A percentile compares a stretch with the other conserved stretches of the same genome.
Conservation (phyloP, 2,888 invertebrate genomes). For the Parascotia fuliginaria region DNA sequence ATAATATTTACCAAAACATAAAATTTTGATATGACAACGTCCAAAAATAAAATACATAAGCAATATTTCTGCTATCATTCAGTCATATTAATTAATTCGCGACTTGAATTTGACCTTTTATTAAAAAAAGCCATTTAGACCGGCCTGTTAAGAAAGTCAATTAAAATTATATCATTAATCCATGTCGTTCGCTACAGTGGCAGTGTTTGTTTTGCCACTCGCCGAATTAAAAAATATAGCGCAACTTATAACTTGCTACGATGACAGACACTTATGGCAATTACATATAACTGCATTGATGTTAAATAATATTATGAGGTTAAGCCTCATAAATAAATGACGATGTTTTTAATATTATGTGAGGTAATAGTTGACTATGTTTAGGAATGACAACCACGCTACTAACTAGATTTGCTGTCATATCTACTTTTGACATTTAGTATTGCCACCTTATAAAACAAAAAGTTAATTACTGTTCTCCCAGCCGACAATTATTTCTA, state of each 20-base stretch:
- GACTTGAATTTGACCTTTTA: slow-evolving; percentile 7
- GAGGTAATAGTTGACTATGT: too few species aligned
- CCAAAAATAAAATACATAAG: too few species aligned
- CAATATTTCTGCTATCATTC: too few species aligned
- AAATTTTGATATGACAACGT: too few species aligned
- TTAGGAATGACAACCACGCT: too few species aligned
- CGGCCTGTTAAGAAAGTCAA: slow-evolving; percentile 36
- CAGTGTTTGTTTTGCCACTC: slow-evolving; percentile 35
- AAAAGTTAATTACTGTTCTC: too few species aligned
- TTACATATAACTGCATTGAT: slow-evolving; percentile 30
- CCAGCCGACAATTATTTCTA: too few species aligned
- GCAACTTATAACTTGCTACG: slow-evolving; percentile 30
- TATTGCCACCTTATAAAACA: too few species aligned
- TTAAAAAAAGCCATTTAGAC: background rate
- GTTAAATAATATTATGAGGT: slow-evolving; percentile 19
- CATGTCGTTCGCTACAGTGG: slow-evolving; percentile 39
- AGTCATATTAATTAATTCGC: background rate
- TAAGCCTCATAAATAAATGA: background rate
- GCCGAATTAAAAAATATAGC: slow-evolving; percentile 43
- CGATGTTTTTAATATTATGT: too few species aligned
- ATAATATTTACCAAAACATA: too few species aligned
- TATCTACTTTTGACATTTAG: too few species aligned
- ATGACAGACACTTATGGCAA: slow-evolving; percentile 32
- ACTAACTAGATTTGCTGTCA: too few species aligned
- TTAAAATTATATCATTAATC: slow-evolving; percentile 54